A percentile compares a stretch with the other conserved stretches of the same genome.
Evolutionary conservation across 2,888 invertebrate genomes (phyloP).

Genomic region (Mesopsocus fuscifrons): DNA sequence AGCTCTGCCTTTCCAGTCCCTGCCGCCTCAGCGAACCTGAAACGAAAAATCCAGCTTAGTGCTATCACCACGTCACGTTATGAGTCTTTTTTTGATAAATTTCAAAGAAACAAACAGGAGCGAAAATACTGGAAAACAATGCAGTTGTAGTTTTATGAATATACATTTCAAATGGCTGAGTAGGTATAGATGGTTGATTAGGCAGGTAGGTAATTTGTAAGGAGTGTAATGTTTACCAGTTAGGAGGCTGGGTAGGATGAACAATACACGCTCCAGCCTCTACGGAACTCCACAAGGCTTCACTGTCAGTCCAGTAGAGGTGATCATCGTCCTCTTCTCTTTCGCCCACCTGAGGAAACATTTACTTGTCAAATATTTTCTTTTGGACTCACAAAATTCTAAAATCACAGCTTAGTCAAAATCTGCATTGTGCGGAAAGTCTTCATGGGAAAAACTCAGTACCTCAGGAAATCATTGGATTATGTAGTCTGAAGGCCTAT

Average conservation of each 20-base stretch:
- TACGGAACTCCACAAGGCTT: conserved; percentile 63
- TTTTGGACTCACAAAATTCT: not conserved
- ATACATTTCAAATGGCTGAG: no score
- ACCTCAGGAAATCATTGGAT: no score
- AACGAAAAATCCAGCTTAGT: no score
- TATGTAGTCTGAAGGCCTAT: no score
- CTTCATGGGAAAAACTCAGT: not conserved
- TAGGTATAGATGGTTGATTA: conserved; percentile 4
- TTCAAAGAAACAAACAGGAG: no score
- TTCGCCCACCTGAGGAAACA: no score
- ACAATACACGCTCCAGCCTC: conserved; percentile 62
- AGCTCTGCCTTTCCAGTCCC: conserved; percentile 36
- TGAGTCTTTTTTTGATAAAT: no score
- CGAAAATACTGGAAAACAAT: no score
- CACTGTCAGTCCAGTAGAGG: conserved; percentile 60
- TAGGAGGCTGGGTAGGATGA: conserved; percentile 52
- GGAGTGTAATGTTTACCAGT: conserved; percentile 35
- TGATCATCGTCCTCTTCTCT: conserved; percentile 42
- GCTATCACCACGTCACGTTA: no score
- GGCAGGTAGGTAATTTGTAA: not conserved
- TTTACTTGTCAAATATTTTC: no score
- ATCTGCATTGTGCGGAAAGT: not conserved
- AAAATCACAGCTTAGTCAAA: not conserved
- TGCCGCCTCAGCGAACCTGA: conserved; percentile 38
- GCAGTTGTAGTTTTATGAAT: no score